A percentile compares a stretch with the other conserved stretches of the same genome.
These are phyloP conservation scores for Thysanoteuthis rhombus DNA, from an alignment of 2,888 invertebrate genomes.

Conservation along the genomic window DNA sequence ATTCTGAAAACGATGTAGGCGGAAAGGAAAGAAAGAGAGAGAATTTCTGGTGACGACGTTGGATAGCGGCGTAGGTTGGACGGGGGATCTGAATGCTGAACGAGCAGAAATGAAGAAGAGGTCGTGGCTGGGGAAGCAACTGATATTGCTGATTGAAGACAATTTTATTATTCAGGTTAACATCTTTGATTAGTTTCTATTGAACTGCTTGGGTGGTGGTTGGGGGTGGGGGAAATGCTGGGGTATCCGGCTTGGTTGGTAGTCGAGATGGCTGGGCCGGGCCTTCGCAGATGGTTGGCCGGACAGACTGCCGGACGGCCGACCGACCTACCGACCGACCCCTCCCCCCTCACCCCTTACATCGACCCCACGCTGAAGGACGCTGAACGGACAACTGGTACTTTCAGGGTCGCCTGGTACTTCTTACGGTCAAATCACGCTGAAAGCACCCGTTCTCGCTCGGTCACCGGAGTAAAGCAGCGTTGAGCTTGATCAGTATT, in stretches of 20 bases:
- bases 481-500: too few species aligned
- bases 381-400: not conserved
- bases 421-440: too few species aligned
- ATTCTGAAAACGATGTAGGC: too few species aligned
- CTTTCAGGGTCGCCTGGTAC: not conserved
- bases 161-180: not conserved
- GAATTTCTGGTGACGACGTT: not conserved
- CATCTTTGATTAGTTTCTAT: not conserved
- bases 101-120: not conserved
- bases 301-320: not conserved
- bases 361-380: not conserved
- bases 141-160: not conserved
- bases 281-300: not conserved
- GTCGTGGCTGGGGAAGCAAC: not conserved
- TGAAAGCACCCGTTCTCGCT: too few species aligned
- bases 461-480: too few species aligned
- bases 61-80: too few species aligned
- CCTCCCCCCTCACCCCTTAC: too few species aligned
- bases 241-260: not conserved
- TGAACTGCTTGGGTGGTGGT: not conserved
- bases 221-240: not conserved
- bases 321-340: constrained; percentile 12
- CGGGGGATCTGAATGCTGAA: not conserved
- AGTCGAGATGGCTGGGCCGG: not conserved
- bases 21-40: not conserved